These are phyloP conservation scores for Eurytemora carolleeae DNA, from an alignment of 1,140 invertebrate genomes.

Conservation along the genomic window DNA sequence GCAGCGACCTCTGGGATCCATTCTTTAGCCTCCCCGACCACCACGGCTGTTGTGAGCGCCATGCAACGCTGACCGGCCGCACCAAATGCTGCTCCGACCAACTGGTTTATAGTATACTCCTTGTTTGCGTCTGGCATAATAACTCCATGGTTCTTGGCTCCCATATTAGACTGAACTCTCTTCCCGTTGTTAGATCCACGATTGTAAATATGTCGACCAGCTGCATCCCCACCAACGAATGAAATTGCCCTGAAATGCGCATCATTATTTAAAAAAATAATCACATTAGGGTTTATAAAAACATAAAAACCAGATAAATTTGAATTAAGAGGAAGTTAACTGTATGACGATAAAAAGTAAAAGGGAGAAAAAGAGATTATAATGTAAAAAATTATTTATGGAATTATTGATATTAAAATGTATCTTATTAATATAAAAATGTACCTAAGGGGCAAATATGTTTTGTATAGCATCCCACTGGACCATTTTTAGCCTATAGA, in stretches of 20 bases:
- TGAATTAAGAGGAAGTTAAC: too few relatives aligned
- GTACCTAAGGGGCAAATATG: too few relatives aligned
- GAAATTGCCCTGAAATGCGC: constrained; percentile 62
- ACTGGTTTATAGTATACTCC: constrained; percentile 77
- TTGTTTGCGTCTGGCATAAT: constrained; percentile 94
- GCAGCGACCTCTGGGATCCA: constrained; percentile 87
- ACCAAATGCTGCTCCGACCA: constrained; percentile 90
- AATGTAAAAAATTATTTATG: too few relatives aligned
- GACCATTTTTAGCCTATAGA: too few relatives aligned
- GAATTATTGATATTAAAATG: too few relatives aligned
- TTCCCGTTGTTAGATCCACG: constrained; percentile 73
- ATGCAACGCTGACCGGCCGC: constrained; percentile 58
- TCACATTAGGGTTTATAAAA: too few relatives aligned
- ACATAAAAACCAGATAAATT: too few relatives aligned
- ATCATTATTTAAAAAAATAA: too few relatives aligned
- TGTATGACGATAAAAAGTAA: too few relatives aligned
- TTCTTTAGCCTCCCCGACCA: constrained; percentile 77
- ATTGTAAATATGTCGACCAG: constrained; percentile 62
- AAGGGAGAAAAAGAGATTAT: too few relatives aligned
- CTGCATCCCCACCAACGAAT: constrained; percentile 61
- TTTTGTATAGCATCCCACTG: too few relatives aligned
- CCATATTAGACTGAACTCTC: constrained; percentile 94
- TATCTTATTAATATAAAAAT: too few relatives aligned
- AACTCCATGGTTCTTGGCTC: constrained; percentile 96
- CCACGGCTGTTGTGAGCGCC: constrained; percentile 90